Evolutionary conservation across 1,140 invertebrate species (phyloP).

Genomic region (Drosophila bocki): DNA sequence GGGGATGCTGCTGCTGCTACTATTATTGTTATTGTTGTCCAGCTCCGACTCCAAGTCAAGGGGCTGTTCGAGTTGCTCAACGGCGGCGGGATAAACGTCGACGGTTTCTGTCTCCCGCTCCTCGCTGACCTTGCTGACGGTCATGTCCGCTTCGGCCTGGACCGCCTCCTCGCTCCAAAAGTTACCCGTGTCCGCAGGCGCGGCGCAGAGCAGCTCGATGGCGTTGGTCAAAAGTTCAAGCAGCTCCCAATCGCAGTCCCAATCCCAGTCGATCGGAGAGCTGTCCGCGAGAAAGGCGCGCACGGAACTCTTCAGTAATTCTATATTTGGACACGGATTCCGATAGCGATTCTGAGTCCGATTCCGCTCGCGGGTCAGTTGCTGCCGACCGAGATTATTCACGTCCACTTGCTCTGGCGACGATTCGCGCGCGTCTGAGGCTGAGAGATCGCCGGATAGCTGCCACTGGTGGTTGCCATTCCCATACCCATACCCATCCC

Average conservation of each 20-base stretch:
- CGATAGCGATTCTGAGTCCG: constrained; percentile 18
- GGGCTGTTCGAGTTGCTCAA: constrained; percentile 54
- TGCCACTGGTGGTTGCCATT: constrained; percentile 54
- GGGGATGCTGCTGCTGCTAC: constrained; percentile 1
- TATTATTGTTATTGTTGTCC: constrained; percentile 55
- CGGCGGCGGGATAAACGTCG: constrained; percentile 50
- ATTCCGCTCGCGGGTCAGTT: constrained; percentile 48
- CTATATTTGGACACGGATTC: constrained; percentile 58
- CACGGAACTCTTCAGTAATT: constrained; percentile 60
- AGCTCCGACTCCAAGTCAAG: constrained; percentile 22
- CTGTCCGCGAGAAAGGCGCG: constrained; percentile 52
- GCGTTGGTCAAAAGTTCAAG: constrained; percentile 59
- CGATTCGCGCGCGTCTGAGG: constrained; percentile 82
- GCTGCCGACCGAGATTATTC: constrained; percentile 20
- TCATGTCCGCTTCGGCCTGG: constrained; percentile 54
- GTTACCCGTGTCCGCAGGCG: constrained; percentile 57
- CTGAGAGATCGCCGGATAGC: constrained; percentile 57
- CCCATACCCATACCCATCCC: constrained; percentile 21
- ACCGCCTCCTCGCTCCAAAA: constrained; percentile 44
- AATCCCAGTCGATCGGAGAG: constrained; percentile 15
- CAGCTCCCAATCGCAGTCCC: constrained; percentile 54
- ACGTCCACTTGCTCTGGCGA: constrained; percentile 72
- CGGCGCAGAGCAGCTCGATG: constrained; percentile 50
- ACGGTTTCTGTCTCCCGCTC: constrained; percentile 66
- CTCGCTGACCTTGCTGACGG: constrained; percentile 68